A percentile compares a stretch with the other conserved stretches of the same genome.
phyloP scores from a whole-genome alignment of 2,113 vertebrate species.

The Rhinopomastus cyanomelas region DNA sequence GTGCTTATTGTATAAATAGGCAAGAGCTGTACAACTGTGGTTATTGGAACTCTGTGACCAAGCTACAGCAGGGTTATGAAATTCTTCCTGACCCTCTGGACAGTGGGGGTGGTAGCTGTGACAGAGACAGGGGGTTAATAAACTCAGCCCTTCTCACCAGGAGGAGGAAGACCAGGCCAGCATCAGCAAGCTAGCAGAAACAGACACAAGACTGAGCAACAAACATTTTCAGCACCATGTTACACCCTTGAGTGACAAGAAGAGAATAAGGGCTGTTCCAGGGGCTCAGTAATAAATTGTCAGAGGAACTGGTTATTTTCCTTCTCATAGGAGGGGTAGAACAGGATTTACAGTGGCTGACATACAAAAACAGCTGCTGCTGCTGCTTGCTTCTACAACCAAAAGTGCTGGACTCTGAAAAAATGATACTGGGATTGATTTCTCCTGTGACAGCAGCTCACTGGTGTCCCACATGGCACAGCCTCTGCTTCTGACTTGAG shows the following conservation, averaged over 20 bases:
- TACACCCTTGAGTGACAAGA: accelerated
- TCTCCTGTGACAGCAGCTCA: neutral
- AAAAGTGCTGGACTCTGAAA: neutral
- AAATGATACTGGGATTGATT: accelerated
- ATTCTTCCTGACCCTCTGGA: accelerated
- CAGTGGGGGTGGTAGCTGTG: neutral
- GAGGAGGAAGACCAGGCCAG: neutral
- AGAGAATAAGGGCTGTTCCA: neutral
- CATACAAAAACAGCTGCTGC: neutral
- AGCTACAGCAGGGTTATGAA: accelerated
- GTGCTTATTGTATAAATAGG: constrained; percentile 75
- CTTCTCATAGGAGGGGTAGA: neutral
- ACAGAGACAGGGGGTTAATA: accelerated
- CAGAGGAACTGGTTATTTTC: accelerated
- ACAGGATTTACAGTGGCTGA: neutral
- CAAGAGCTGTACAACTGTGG: constrained; percentile 8
- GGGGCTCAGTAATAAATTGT: accelerated
- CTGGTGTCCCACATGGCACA: accelerated
- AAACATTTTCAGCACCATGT: neutral
- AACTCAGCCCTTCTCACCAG: neutral
- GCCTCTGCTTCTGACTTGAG: neutral
- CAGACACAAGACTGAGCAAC: accelerated
- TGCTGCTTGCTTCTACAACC: neutral
- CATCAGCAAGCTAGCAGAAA: accelerated
- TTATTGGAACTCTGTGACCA: neutral